Evolutionary conservation across 2,113 vertebrate species (phyloP).

Genomic region (Amia ocellicauda): DNA sequence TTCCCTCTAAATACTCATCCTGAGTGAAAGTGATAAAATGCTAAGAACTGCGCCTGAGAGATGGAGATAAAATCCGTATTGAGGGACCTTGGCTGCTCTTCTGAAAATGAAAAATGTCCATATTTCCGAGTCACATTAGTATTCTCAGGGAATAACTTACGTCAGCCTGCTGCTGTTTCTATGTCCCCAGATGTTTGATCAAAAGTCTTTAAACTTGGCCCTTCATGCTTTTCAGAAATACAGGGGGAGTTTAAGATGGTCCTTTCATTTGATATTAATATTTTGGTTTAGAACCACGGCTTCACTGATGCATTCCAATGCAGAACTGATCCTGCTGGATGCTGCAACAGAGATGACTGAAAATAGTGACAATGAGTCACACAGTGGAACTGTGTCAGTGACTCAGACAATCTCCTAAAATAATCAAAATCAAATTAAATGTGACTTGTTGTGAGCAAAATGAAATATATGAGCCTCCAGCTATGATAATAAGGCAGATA

Average conservation of each 20-base stretch:
- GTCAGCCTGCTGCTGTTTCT: neutral
- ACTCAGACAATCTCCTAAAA: conserved; percentile 34
- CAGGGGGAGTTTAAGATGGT: neutral
- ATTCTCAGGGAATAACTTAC: neutral
- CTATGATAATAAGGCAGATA: neutral
- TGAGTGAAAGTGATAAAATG: too few relatives aligned
- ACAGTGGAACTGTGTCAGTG: conserved; percentile 27
- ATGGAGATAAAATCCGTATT: too few relatives aligned
- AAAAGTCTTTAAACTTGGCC: neutral
- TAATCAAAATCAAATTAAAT: conserved; percentile 31
- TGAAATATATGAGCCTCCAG: conserved; percentile 16
- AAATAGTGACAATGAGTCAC: conserved; percentile 28
- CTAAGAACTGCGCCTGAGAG: neutral
- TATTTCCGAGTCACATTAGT: neutral
- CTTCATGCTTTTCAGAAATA: neutral
- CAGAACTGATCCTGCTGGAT: conserved; percentile 7
- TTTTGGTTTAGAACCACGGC: neutral
- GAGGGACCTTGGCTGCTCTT: neutral
- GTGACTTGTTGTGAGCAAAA: conserved; percentile 16
- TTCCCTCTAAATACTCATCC: too few relatives aligned
- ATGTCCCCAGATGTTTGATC: neutral
- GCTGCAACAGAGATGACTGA: neutral
- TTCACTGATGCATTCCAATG: neutral
- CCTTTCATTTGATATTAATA: neutral
- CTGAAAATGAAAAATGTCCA: neutral